Evolutionary conservation across 1,140 invertebrate species (phyloP), one percentile per base, ranked within the genome.

Genomic region (Drosophila lowei): DNA sequence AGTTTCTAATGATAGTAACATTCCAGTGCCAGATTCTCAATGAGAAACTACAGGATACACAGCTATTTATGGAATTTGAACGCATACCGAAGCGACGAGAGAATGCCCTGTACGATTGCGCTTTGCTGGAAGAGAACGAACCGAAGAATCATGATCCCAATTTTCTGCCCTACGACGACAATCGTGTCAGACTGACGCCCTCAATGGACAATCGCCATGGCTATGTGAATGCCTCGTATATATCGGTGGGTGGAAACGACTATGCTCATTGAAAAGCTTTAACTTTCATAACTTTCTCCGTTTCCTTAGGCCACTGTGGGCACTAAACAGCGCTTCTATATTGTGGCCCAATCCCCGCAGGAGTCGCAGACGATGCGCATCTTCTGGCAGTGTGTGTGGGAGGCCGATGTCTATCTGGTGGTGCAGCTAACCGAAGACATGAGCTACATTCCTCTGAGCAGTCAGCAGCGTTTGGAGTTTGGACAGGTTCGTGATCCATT

Each of bases 371-470:
- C 89, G 7, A 89, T 90, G 76, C 64, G 85, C 44, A 92, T 93
- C 74, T 95, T 98, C 90, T 98, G 97, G 97, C 95, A 97, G 92
- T 96, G 96, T 92, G 93, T 96, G 41, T 97, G 96, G 96, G 96
- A 97, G 92, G 93, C 95, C 30, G 95, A 97, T 91, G 95, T 96
- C 1, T 94, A 95, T 74, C 92, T 97, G 16, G 92, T 97, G 52
- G 95, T 96, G 11, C 95, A 95, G 92, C 85, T 96, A n/a, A 94
- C 94, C 7, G 94, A 94, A 61, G 93, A 93, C 59, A 77, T 92
- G 50, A 91, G 84, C 71, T 95, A 95, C 81, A 94, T 94, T 90
- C 95, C 94, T 9, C 90, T 91, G 52, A 92, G 81, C 58, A 92
- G 89, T 44, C 92, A 93, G 41, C 83, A 93, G 54, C 91, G 92